Percentiles rank a stretch among this genome's conserved stretches.
These are phyloP conservation scores for Muscicapa striata DNA, from an alignment of 2,797 vertebrate genomes.

Conservation along the genomic window DNA sequence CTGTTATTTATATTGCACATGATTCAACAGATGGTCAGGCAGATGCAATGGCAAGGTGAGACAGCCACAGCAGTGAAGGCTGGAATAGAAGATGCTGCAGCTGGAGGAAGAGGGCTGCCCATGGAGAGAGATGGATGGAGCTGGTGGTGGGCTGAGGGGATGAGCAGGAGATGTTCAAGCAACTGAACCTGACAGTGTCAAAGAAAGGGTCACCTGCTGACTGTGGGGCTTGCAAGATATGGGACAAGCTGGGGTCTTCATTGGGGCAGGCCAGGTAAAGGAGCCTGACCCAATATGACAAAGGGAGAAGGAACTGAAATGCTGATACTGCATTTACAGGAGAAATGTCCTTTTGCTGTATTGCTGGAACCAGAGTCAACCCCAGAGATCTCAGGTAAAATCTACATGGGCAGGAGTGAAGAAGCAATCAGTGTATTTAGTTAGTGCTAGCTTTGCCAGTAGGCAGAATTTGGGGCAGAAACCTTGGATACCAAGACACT, in stretches of 20 bases:
- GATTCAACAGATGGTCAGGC: conserved; percentile 67
- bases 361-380: neutral
- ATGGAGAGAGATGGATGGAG: conserved; percentile 58
- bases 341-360: neutral
- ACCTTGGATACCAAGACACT: neutral
- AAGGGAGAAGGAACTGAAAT: neutral
- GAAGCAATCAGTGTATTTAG: neutral
- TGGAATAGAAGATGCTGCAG: conserved; percentile 60
- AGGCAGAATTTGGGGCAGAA: neutral
- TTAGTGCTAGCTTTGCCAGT: neutral
- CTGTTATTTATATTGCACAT: conserved; percentile 60
- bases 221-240: neutral
- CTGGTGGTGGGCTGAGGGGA: neutral
- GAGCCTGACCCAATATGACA: neutral
- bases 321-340: neutral
- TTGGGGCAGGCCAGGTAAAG: neutral
- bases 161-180: neutral
- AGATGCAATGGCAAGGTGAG: conserved; percentile 71
- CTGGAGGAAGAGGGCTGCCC: conserved; percentile 38
- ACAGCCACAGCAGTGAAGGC: conserved; percentile 51
- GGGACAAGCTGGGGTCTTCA: neutral
- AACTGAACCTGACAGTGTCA: neutral
- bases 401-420: neutral
- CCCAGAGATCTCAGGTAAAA: neutral
- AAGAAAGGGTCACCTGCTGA: neutral